Evolutionary conservation across 1,140 invertebrate species (phyloP).

Genomic region (Drosophila busckii): DNA sequence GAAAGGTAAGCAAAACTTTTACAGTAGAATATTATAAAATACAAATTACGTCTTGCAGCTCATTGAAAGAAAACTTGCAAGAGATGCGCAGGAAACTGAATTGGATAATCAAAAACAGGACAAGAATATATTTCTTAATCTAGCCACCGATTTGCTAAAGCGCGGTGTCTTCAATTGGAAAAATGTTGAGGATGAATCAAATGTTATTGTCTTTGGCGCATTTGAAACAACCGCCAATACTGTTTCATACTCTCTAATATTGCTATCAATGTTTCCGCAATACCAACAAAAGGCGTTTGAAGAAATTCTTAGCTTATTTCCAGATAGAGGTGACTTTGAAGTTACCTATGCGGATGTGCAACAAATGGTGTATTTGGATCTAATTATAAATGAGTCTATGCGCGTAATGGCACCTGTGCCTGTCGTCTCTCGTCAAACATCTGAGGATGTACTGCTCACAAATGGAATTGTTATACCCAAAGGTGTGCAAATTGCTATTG

Average conservation of each 20-base stretch:
- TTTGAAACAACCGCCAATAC: conserved; percentile 75
- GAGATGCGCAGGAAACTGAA: conserved; percentile 10
- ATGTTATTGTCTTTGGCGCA: conserved; percentile 66
- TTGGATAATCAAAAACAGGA: conserved; percentile 14
- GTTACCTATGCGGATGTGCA: conserved; percentile 81
- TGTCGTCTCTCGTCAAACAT: conserved; percentile 53
- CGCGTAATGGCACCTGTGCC: conserved; percentile 78
- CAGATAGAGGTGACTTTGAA: conserved; percentile 70
- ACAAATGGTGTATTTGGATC: conserved; percentile 84
- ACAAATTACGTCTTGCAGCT: conserved; percentile 11
- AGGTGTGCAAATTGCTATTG: conserved; percentile 50
- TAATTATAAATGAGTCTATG: conserved; percentile 83
- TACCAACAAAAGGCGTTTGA: conserved; percentile 82
- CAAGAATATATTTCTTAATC: conserved; percentile 60
- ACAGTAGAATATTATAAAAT: not conserved
- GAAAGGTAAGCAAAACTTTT: conserved; percentile 26
- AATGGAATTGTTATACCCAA: conserved; percentile 55
- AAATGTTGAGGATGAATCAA: conserved; percentile 68
- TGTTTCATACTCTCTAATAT: conserved; percentile 48
- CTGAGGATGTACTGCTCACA: conserved; percentile 46
- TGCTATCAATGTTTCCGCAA: conserved; percentile 69
- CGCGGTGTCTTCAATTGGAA: conserved; percentile 50
- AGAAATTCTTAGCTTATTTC: conserved; percentile 83
- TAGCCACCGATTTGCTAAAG: conserved; percentile 49
- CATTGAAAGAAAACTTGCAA: conserved; percentile 43